Evolutionary conservation across 2,797 vertebrate genomes (phyloP).

Genomic region (Champsocephalus gunnari): DNA sequence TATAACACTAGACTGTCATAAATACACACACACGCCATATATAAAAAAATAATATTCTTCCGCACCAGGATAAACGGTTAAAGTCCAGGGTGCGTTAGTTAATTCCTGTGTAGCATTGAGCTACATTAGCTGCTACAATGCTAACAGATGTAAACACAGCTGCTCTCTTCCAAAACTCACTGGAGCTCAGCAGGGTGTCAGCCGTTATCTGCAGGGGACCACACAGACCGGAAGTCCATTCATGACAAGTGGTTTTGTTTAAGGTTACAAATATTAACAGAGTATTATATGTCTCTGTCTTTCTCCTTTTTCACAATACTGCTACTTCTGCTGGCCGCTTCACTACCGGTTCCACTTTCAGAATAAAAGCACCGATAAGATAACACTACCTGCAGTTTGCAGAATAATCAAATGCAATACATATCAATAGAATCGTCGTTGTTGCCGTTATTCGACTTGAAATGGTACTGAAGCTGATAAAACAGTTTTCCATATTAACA

Average conservation of each 20-base stretch:
- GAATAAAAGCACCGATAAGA: slow-evolving; percentile 36
- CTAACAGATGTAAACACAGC: slow-evolving; percentile 32
- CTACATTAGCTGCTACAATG: slow-evolving; percentile 14
- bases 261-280: too few species aligned
- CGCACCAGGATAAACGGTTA: too few species aligned
- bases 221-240: neutral
- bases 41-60: too few species aligned
- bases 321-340: neutral
- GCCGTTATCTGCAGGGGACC: neutral
- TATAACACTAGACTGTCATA: neutral
- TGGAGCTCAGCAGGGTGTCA: fast-evolving
- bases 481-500: too few species aligned
- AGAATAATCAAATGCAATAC: too few species aligned
- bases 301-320: neutral
- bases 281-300: fast-evolving
- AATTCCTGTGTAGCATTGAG: neutral
- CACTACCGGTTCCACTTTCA: slow-evolving; percentile 47
- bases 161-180: slow-evolving; percentile 5
- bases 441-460: too few species aligned
- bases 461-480: too few species aligned
- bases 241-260: neutral
- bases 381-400: too few species aligned
- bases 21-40: too few species aligned
- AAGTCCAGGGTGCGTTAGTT: neutral
- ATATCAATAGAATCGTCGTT: too few species aligned